Conservation (phyloP, 2,113 vertebrate species). For the Clarias magur region DNA sequence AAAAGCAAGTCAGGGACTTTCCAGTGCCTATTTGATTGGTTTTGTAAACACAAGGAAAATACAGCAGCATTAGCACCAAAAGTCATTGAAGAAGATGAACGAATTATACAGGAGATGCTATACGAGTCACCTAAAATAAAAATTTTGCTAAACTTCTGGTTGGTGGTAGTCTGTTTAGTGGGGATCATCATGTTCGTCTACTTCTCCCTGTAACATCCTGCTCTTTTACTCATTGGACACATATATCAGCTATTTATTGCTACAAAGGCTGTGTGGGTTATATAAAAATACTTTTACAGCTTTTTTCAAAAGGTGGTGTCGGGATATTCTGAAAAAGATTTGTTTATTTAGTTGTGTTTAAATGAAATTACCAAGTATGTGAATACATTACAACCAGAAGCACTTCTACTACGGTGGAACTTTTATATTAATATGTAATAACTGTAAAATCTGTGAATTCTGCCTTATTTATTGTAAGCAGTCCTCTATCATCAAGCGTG, state of each 20-base stretch:
- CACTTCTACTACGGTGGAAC: slow-evolving; percentile 32
- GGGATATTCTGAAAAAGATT: slow-evolving; percentile 38
- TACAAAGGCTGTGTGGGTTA: slow-evolving; percentile 46
- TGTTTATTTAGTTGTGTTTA: background rate
- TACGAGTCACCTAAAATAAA: slow-evolving; percentile 87
- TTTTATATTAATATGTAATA: slow-evolving; percentile 24
- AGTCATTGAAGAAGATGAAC: slow-evolving; percentile 76
- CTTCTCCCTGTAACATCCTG: slow-evolving; percentile 84
- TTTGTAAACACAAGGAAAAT: slow-evolving; percentile 84
- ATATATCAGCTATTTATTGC: slow-evolving; percentile 55
- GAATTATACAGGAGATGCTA: slow-evolving; percentile 83
- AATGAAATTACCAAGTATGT: background rate
- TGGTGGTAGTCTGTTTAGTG: slow-evolving; percentile 84
- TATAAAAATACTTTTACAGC: slow-evolving; percentile 71
- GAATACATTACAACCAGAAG: slow-evolving; percentile 26
- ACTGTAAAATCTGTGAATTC: slow-evolving; percentile 56
- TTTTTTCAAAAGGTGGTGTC: slow-evolving; percentile 54
- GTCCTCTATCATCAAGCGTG: slow-evolving; percentile 19
- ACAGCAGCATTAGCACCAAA: slow-evolving; percentile 68
- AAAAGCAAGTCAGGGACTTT: slow-evolving; percentile 63
- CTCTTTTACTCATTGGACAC: background rate
- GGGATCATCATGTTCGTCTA: slow-evolving; percentile 96
- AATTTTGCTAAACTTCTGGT: slow-evolving; percentile 83
- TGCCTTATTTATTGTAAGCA: slow-evolving; percentile 66
- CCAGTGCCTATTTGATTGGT: slow-evolving; percentile 80